Base-by-base conservation (phyloP, 2,888 invertebrate genomes). In the Gerris lacustris region DNA sequence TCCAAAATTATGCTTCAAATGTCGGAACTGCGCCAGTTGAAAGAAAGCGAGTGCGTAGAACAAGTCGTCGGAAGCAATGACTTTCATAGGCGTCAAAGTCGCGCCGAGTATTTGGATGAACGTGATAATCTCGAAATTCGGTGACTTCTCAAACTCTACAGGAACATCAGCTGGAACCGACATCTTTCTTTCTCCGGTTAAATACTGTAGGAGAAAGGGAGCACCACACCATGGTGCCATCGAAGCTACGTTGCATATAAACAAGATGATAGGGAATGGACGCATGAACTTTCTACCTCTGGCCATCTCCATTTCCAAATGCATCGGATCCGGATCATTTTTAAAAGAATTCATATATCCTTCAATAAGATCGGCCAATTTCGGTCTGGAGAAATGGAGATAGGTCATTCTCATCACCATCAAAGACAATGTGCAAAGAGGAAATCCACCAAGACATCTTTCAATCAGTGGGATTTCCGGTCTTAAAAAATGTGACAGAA, bases 101-200 rank as follows among this genome's bases (percentile, higher is more conserved):
- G 64, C 17, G 7, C 64, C 64, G 7, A 64, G 64, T n/a, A 64
- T 64, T 64, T 64, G 64, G 9, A 64, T 31, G 17, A 64, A 64
- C 31, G 64, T 64, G 9, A 64, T 64, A 31, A 64, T 64, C 17
- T 64, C 64, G 5, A 64, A 64, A 31, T 64, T 64, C 7, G 64
- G 64, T 7, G 64, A 64, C 17, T 18, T 31, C 31, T 64, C 18
- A 9, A 31, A 18, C 4, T 64, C 64, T 1, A 64, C 64, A 5
- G 31, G 31, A 31, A 64, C 2, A 18, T 64, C 64, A n/a, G 64
- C 64, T n/a, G 64, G 64, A 64, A 64, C 64, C 31, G 64, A 18
- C 31, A 64, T n/a, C 17, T 64, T 64, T 64, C 31, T 64, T 64
- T 18, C 31, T n/a, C 64, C 64, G 1, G 64, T 64, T 64, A 64